Base-by-base conservation (phyloP, 2,797 vertebrate genomes). In the Rhinophrynus dorsalis region DNA sequence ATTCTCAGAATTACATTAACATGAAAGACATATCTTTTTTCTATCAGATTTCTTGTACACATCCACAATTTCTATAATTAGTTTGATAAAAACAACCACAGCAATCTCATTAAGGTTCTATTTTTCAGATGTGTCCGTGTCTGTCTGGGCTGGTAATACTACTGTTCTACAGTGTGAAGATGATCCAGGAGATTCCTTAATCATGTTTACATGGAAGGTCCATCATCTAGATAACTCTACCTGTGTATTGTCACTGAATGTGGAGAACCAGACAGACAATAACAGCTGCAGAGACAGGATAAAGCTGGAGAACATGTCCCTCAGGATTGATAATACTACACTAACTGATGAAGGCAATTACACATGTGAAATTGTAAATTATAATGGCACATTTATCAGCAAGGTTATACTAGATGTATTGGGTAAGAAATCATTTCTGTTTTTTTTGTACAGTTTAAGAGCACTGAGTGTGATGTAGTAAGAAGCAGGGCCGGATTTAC, bases 361-460 rank as follows among this genome's bases (percentile, higher is more conserved):
- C 11, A 59, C 37, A 4, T 59, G 56, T 42, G 24, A 44, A 6
- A 6, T 59, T 44, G 56, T 3, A 40, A 42, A 29, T 44, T 7
- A 4, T 21, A 5, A 11, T 1, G 59, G 59, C 32, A 62, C 29
- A 0, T 62, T 48, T 5, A 3, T 23, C 12, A 2, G 23, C 11
- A 21, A 1, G 2, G 2, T 62, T 62, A 6, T 3, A 0, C 17
- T 62, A 33, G n/a, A 62, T 3, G 29, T 33, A 32, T 11, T 33
- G 33, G 42, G 59, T 62, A 62, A 62, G 59, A n/a, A 48, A 9
- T 13, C 35, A 37, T n/a, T n/a, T n/a, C n/a, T n/a, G n/a, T n/a
- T n/a, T n/a, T n/a, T n/a, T n/a, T n/a, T n/a, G n/a, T n/a, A n/a
- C n/a, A n/a, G n/a, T n/a, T n/a, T n/a, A n/a, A n/a, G n/a, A n/a